Conservation (phyloP, 2,888 invertebrate genomes). For the Pseudanteris insignis region DNA sequence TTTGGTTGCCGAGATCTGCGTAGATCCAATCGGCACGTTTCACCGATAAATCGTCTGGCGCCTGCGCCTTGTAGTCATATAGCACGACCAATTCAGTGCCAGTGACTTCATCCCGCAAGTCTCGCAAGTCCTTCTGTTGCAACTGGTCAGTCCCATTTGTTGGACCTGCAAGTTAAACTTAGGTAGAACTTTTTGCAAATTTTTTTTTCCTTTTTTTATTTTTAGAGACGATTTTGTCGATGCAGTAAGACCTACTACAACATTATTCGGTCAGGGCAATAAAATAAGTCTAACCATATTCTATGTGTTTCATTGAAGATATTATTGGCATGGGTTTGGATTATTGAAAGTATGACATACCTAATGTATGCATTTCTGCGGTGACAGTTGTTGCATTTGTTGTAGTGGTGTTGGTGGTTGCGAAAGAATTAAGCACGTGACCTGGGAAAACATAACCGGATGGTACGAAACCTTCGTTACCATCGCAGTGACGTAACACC, state of each 20-base stretch:
- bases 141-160: constrained; percentile 57
- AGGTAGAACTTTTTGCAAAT: no score
- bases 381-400: constrained; percentile 56
- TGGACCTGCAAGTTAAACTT: constrained; percentile 50
- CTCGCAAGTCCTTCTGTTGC: constrained; percentile 62
- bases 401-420: constrained; percentile 58
- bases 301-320: no score
- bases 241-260: no score
- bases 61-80: constrained; percentile 95
- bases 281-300: no score
- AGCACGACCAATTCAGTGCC: constrained; percentile 93
- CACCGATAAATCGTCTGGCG: constrained; percentile 91
- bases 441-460: constrained; percentile 92
- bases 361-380: constrained; percentile 60
- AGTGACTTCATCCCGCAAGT: constrained; percentile 63
- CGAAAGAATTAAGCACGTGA: constrained; percentile 63
- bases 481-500: constrained; percentile 87
- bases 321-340: no score
- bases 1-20: constrained; percentile 91
- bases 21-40: constrained; percentile 95
- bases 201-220: no score
- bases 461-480: constrained; percentile 95
- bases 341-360: no score
- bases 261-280: no score
- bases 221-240: no score